Evolutionary conservation across 1,140 invertebrate genomes (phyloP), one percentile per base, ranked within the genome.

Genomic region (Drosophila malerkotliana): DNA sequence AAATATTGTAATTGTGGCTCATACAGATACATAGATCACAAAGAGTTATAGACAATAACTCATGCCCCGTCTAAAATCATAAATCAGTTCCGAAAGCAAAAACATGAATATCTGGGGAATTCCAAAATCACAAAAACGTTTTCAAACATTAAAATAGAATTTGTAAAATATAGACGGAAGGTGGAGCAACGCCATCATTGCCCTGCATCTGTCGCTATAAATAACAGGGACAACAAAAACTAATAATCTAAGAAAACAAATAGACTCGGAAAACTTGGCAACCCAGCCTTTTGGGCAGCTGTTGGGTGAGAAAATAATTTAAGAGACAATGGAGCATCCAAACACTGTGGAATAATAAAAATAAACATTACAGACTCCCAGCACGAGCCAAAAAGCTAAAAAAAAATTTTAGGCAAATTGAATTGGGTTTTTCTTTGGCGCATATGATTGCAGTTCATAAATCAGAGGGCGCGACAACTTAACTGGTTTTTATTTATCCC

Each of bases 151-250:
- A 77, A 84, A 81, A 87, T 71, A 59, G 47, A 59, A 59, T 15
- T 24, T 21, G 68, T 62, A 62, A 60, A 62, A 52, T 67, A 60
- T 64, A 48, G 61, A 62, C 34, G 28, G 30, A 53, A 77, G 73
- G 60, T 73, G 72, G 48, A 57, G 56, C 52, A 54, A 37, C 48
- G 48, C 76, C 85, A 72, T 68, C 68, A 78, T 75, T 85, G 82
- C 69, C 83, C 82, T 85, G 74, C 83, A 85, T 85, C 75, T 85
- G 82, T 82, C 74, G 73, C 82, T 82, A 85, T 85, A 87, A 85
- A 85, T 87, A 85, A 45, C 57, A 64, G 57, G 49, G 41, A 75
- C 59, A 37, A 37, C 34, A 69, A 58, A 79, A 82, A 83, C 63
- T 83, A 83, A 82, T 82, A 82, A 83, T 44, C 79, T 59, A 61